phyloP scores from a whole-genome alignment of 2,797 vertebrate genomes.

The Tadarida brasiliensis region DNA sequence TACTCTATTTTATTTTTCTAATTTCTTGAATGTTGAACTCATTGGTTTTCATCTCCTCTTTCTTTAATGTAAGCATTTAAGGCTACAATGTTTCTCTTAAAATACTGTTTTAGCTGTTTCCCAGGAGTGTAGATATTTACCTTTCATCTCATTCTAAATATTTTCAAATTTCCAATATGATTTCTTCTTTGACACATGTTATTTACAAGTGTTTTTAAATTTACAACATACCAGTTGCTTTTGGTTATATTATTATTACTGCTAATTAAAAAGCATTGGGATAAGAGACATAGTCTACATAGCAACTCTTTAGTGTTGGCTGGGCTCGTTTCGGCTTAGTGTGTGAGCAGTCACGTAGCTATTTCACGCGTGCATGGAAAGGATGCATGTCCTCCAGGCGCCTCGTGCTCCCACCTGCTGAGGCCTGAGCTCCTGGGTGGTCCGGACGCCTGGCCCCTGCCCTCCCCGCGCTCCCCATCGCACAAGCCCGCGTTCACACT shows the following conservation, averaged over 20 bases:
- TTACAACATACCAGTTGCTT: background rate
- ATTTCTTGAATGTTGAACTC: background rate
- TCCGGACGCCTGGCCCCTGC: background rate
- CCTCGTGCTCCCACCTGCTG: background rate
- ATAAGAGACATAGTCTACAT: background rate
- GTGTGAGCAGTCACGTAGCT: background rate
- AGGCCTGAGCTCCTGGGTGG: background rate
- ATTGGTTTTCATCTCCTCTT: background rate
- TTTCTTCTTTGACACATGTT: background rate
- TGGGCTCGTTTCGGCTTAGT: background rate
- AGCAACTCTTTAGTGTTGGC: background rate
- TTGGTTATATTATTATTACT: background rate
- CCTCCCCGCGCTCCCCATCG: background rate
- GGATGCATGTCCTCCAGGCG: background rate
- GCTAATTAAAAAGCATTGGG: background rate
- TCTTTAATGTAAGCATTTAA: background rate
- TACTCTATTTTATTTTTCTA: background rate
- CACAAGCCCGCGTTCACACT: accelerated
- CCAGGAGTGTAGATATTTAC: background rate
- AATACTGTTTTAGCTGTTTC: background rate
- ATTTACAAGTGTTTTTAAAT: background rate
- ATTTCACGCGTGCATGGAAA: background rate
- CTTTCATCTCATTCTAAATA: constrained; percentile 43
- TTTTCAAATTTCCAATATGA: background rate
- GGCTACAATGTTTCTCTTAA: background rate